phyloP scores from a whole-genome alignment of 1,140 invertebrate species.

The Araneus ventricosus region DNA sequence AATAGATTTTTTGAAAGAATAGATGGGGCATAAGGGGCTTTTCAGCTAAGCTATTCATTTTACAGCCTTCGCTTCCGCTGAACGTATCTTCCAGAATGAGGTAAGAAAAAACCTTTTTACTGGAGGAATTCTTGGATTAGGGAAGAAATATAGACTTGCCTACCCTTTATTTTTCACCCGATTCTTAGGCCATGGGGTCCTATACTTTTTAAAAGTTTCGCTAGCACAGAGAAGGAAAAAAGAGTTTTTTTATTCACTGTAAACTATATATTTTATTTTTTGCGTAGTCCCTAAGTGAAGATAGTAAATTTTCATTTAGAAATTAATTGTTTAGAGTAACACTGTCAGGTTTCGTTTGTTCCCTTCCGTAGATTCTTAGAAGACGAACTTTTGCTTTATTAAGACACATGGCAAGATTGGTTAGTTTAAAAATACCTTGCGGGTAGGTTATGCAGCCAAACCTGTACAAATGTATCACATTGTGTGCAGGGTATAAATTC shows the following conservation, averaged over 20 bases:
- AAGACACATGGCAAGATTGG: too few relatives aligned
- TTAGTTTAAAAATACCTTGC: too few relatives aligned
- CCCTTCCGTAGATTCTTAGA: too few relatives aligned
- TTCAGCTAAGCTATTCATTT: slow-evolving; percentile 72
- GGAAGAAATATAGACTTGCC: slow-evolving; percentile 49
- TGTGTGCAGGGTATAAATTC: too few relatives aligned
- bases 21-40: slow-evolving; percentile 59
- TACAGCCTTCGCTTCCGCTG: slow-evolving; percentile 59
- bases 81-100: slow-evolving; percentile 27
- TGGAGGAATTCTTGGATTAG: slow-evolving; percentile 45
- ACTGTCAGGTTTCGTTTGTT: too few relatives aligned
- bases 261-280: not conserved
- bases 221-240: not conserved
- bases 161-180: not conserved
- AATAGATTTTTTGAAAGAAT: slow-evolving; percentile 67
- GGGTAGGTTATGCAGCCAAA: too few relatives aligned
- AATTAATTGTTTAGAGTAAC: too few relatives aligned
- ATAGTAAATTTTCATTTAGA: too few relatives aligned
- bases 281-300: not conserved
- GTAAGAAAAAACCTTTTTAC: slow-evolving; percentile 27
- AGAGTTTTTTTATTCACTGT: not conserved
- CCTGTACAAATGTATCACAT: too few relatives aligned
- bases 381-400: too few relatives aligned
- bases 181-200: not conserved
- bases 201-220: not conserved